Percentiles rank a stretch among this genome's conserved stretches.
Evolutionary conservation across 1,140 invertebrate genomes (phyloP).

Genomic region (Limonius californicus): DNA sequence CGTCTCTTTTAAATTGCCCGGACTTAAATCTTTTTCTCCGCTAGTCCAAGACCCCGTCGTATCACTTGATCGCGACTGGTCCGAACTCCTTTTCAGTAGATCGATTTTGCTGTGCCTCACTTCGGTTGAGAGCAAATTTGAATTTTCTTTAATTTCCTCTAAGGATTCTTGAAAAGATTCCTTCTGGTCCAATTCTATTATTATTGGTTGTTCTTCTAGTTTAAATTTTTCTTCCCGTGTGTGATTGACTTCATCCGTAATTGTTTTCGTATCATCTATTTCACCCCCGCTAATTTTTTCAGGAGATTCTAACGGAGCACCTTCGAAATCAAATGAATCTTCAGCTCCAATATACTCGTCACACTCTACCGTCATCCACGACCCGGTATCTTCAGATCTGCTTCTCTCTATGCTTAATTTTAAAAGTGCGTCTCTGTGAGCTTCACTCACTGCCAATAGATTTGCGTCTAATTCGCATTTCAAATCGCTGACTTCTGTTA

Average conservation of each 20-base stretch:
- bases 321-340: conserved; percentile 49
- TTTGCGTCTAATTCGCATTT: conserved; percentile 45
- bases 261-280: conserved; percentile 39
- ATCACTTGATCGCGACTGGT: conserved; percentile 63
- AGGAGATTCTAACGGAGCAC: conserved; percentile 37
- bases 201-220: background rate
- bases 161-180: background rate
- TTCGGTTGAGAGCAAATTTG: conserved; percentile 48
- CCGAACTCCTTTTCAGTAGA: conserved; percentile 58
- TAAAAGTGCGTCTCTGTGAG: conserved; percentile 44
- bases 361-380: conserved; percentile 59
- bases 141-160: background rate
- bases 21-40: conserved; percentile 53
- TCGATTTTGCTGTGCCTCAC: conserved; percentile 43
- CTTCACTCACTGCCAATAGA: conserved; percentile 41
- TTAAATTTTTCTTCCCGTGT: background rate
- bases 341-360: conserved; percentile 57
- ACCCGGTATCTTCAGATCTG: conserved; percentile 58
- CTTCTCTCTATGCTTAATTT: conserved; percentile 51
- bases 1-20: conserved; percentile 51
- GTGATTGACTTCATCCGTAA: background rate
- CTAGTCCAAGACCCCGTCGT: conserved; percentile 54
- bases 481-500: conserved; percentile 58
- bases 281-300: conserved; percentile 34
- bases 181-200: conserved; percentile 36